These are phyloP conservation scores for Saimiri boliviensis DNA, from an alignment of 2,113 vertebrate genomes.

Conservation along the genomic window DNA sequence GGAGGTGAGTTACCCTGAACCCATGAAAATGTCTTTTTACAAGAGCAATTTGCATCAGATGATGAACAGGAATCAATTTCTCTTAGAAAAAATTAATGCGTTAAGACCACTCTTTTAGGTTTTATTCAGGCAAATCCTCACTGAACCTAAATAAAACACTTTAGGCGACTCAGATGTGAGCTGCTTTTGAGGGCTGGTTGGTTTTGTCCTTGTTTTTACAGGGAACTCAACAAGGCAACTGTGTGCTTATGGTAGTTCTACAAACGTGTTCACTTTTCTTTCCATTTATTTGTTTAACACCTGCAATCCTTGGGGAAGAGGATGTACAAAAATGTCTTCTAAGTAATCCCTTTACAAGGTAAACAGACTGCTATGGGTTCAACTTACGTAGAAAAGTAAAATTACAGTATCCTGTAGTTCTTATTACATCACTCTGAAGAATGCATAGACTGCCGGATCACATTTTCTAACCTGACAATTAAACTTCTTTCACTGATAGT, in stretches of 20 bases:
- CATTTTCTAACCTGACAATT: background rate
- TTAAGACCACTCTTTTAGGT: background rate
- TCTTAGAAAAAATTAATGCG: background rate
- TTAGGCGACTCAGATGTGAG: background rate
- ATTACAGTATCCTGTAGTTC: background rate
- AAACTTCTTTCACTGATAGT: constrained; percentile 55
- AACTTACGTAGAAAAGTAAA: constrained; percentile 47
- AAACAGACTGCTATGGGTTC: background rate
- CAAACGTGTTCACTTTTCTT: background rate
- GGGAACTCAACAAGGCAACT: background rate
- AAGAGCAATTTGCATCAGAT: background rate
- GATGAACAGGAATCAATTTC: background rate
- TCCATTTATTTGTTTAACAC: background rate
- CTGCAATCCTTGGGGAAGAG: background rate
- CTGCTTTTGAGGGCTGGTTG: background rate
- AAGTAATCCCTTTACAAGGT: constrained; percentile 48
- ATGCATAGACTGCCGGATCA: background rate
- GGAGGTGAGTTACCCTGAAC: background rate
- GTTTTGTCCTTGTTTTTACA: background rate
- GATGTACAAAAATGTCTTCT: background rate
- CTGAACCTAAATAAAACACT: background rate
- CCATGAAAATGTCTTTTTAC: accelerated
- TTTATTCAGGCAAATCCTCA: background rate
- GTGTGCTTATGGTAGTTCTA: background rate
- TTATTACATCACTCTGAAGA: constrained; percentile 41